A percentile compares a stretch with the other conserved stretches of the same genome.
These are phyloP conservation scores for Mus pahari DNA, from an alignment of 2,113 vertebrate genomes.

Conservation along the genomic window DNA sequence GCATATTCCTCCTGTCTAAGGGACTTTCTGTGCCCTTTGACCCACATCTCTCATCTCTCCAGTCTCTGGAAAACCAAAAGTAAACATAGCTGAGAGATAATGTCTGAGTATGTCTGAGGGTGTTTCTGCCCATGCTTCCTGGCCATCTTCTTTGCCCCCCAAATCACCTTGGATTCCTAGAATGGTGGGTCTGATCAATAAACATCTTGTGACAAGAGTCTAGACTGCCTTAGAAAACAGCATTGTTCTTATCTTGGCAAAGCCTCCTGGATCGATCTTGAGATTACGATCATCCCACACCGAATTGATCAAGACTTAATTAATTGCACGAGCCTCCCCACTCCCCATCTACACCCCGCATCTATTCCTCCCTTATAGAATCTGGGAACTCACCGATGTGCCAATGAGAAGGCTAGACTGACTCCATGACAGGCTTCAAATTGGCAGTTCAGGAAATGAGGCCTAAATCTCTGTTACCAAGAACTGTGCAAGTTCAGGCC, in stretches of 20 bases:
- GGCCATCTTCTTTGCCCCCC: neutral
- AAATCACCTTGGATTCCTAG: neutral
- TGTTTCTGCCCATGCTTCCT: neutral
- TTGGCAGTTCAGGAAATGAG: no score
- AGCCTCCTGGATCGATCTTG: neutral
- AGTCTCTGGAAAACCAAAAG: neutral
- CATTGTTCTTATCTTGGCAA: neutral
- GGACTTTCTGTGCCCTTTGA: neutral
- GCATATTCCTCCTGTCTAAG: neutral
- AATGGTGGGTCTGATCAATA: neutral
- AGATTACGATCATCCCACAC: neutral
- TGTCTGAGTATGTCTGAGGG: no score
- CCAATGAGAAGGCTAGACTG: no score
- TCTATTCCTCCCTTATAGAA: neutral
- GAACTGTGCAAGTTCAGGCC: no score
- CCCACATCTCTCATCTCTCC: neutral
- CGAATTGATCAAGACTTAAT: neutral
- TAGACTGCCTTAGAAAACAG: neutral
- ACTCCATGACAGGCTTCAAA: no score
- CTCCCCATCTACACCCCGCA: neutral
- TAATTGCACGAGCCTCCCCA: no score
- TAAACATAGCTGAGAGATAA: neutral
- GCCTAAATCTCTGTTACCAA: no score
- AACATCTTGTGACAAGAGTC: neutral
- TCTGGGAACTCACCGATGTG: neutral